Evolutionary conservation across 2,797 vertebrate genomes (phyloP).

Genomic region (Artibeus jamaicensis): DNA sequence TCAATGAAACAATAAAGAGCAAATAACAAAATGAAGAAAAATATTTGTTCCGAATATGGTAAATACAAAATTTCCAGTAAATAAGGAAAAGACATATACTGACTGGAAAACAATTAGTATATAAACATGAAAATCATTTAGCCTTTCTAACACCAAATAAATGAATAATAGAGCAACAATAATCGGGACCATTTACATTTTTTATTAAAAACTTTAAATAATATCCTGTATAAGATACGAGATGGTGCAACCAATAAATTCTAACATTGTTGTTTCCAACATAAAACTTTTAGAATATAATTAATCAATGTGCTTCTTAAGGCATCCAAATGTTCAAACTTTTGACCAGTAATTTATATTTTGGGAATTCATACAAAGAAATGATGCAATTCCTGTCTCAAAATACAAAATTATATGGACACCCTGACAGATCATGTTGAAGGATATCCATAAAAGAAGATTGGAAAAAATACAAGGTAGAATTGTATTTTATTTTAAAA

Average conservation of each 20-base stretch:
- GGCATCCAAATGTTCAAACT: not conserved
- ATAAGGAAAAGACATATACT: slow-evolving; percentile 12
- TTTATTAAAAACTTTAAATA: not conserved
- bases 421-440: not conserved
- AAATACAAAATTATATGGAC: not conserved
- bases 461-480: not conserved
- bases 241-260: not conserved
- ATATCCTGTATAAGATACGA: not conserved
- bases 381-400: not conserved
- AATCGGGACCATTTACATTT: not conserved
- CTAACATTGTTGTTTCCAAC: not conserved
- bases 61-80: slow-evolving; percentile 4
- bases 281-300: not conserved
- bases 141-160: not conserved
- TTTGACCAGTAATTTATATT: slow-evolving; percentile 24
- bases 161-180: not conserved
- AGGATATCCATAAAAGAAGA: not conserved
- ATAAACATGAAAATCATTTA: slow-evolving; percentile 24
- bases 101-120: not conserved
- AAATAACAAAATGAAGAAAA: slow-evolving; percentile 30
- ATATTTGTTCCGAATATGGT: not conserved
- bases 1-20: not conserved
- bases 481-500: not conserved
- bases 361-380: not conserved
- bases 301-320: not conserved